Evolutionary conservation across 2,888 invertebrate genomes (phyloP), one percentile per base, ranked within the genome.

Genomic region (Drosophila greeni): DNA sequence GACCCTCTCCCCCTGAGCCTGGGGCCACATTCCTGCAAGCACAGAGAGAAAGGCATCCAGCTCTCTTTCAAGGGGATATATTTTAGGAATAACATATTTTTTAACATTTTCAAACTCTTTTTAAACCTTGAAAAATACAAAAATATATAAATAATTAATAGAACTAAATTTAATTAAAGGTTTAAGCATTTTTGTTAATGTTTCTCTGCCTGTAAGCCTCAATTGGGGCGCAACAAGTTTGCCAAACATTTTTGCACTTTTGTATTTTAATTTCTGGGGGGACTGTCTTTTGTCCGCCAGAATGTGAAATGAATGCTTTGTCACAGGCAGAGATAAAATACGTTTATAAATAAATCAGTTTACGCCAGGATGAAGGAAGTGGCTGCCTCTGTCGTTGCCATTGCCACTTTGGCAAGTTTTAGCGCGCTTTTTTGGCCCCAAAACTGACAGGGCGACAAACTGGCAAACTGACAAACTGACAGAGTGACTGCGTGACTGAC

Each of bases 301-400:
- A 77, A 76, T 74, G 66, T 61, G 57, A 67, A 76, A 68, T 72
- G 51, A 71, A 78, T 48, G 64, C 68, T 55, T 61, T 70, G 74
- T 65, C 58, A 52, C 47, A 58, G 69, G 47, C 70, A 65, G 64
- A 74, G 71, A 78, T 72, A 83, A 78, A 83, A 66, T 73, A 73
- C 66, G 82, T 82, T 72, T 81, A 82, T 72, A 83, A 83, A 83
- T 83, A 80, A 83, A 80, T 83, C 82, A 83, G 76, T 66, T 72
- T 59, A 54, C 51, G 76, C 69, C 65, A 55, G 59, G 67, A 78
- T 72, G 66, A 67, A 55, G 54, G 68, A 48, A 59, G 54, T 68
- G 39, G 39, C 45, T 66, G 72, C 40, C 45, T 66, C 31, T 45
- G 45, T 23, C 33, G 36, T 14, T 23, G 24, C 34, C 16, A 52